Conservation (phyloP, 2,888 invertebrate genomes). For the Aphrophora alni region DNA sequence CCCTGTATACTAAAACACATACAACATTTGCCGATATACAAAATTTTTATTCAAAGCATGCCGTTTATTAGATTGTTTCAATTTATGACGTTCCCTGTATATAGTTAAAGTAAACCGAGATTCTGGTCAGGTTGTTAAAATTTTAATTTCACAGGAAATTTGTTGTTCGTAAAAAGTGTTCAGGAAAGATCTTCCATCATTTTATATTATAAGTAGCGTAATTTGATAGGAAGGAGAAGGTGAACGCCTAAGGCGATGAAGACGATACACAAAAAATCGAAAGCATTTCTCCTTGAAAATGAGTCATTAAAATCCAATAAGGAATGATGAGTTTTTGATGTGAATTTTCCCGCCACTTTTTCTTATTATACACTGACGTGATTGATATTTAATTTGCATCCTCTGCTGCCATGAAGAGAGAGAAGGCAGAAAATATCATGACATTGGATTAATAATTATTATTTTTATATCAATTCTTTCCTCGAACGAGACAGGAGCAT, state of each 20-base stretch:
- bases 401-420: not conserved
- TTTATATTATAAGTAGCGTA: constrained; percentile 15
- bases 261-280: constrained; percentile 38
- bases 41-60: too few species aligned
- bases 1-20: too few species aligned
- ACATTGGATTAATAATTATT: not conserved
- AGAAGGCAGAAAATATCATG: not conserved
- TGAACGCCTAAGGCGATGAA: constrained; percentile 10
- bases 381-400: not conserved
- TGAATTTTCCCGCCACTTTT: constrained; percentile 34
- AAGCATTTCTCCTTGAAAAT: constrained; percentile 27
- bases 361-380: not conserved
- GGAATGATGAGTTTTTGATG: constrained; percentile 45
- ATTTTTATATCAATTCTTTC: not conserved
- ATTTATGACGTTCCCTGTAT: too few species aligned
- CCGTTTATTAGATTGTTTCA: too few species aligned
- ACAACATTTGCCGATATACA: too few species aligned
- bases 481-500: not conserved
- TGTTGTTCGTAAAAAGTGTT: not conserved
- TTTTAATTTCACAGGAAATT: not conserved
- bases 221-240: constrained; percentile 26
- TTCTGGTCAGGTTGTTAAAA: not conserved
- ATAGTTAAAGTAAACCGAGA: not conserved
- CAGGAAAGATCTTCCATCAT: not conserved
- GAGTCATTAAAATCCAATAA: constrained; percentile 46